Evolutionary conservation across 2,888 invertebrate species (phyloP).

Genomic region (Chouioia cunea): DNA sequence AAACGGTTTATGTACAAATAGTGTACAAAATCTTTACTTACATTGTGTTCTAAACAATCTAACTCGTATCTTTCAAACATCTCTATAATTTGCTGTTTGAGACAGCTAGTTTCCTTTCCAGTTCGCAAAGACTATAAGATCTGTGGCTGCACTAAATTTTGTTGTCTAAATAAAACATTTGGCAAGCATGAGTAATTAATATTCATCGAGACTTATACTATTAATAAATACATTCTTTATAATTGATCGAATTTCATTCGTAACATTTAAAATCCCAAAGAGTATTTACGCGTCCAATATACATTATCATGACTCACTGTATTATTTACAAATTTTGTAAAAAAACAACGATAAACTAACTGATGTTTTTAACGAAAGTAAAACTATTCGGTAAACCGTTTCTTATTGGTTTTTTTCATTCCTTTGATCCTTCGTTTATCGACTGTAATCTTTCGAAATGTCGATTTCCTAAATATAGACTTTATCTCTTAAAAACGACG

Average conservation of each 20-base stretch:
- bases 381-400: too few relatives aligned
- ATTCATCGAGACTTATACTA: background rate
- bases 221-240: background rate
- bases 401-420: too few relatives aligned
- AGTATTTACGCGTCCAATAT: background rate
- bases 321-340: too few relatives aligned
- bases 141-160: background rate
- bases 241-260: background rate
- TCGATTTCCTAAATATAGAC: too few relatives aligned
- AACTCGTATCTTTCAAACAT: background rate
- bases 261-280: background rate
- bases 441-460: too few relatives aligned
- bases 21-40: background rate
- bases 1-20: too few relatives aligned
- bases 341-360: constrained; percentile 4
- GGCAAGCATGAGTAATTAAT: background rate
- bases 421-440: too few relatives aligned
- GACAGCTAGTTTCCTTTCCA: background rate
- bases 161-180: background rate
- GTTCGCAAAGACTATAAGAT: background rate
- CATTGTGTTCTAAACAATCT: background rate
- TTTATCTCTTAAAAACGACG: too few relatives aligned
- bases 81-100: too few relatives aligned
- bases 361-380: background rate
- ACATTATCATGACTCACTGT: background rate